phyloP scores from a whole-genome alignment of 2,113 vertebrate species.

The Etheostoma cragini region DNA sequence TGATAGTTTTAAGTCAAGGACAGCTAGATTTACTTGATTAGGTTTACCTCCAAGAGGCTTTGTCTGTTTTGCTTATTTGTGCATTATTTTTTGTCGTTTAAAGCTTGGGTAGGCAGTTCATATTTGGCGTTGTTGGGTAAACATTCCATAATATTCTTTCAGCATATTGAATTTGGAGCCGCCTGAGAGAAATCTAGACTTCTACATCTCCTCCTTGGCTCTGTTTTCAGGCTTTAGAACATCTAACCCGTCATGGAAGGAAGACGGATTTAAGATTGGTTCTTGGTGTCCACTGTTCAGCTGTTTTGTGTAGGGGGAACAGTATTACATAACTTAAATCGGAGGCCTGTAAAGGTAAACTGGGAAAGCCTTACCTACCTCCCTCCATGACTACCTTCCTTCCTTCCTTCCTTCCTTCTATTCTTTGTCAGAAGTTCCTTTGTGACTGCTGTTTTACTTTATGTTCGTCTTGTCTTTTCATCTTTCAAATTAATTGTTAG shows the following conservation, averaged over 20 bases:
- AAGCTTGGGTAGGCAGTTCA: no score
- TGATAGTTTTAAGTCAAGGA: constrained; percentile 17
- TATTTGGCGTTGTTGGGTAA: no score
- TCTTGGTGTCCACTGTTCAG: neutral
- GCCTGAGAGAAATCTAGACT: no score
- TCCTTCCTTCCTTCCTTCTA: neutral
- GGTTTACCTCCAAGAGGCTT: neutral
- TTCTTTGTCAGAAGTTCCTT: neutral
- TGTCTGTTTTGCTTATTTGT: neutral
- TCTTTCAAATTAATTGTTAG: neutral
- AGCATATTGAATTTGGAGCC: no score
- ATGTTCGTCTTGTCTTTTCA: neutral
- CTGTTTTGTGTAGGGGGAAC: neutral
- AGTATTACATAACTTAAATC: neutral
- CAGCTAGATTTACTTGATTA: constrained; percentile 9
- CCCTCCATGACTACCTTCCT: neutral
- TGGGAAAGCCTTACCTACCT: neutral
- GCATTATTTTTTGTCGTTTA: neutral
- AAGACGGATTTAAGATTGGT: neutral
- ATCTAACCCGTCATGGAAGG: no score
- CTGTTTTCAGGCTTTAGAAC: no score
- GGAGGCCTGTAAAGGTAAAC: neutral
- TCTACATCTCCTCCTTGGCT: no score
- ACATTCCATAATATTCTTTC: no score
- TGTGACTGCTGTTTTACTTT: neutral